These are phyloP conservation scores for Sinonovacula constricta DNA, from an alignment of 1,140 invertebrate species.

Conservation along the genomic window DNA sequence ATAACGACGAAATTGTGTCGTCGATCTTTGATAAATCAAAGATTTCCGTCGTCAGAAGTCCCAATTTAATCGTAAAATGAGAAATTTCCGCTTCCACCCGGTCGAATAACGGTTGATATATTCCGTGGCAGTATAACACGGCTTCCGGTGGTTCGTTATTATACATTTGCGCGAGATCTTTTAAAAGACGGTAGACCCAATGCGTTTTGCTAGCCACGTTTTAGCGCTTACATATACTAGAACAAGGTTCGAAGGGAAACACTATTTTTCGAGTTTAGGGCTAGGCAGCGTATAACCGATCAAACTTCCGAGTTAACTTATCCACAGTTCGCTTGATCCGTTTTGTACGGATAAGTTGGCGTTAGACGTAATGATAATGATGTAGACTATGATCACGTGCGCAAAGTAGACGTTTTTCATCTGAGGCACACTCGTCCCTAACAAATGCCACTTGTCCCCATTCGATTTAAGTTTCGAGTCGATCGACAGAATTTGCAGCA, in stretches of 20 bases:
- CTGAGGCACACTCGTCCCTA: constrained; percentile 1
- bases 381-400: constrained; percentile 12
- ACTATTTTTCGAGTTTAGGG: constrained; percentile 2
- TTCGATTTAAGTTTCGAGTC: not conserved
- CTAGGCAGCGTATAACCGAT: constrained; percentile 3
- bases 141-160: not conserved
- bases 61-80: not conserved
- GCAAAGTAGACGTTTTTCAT: constrained; percentile 6
- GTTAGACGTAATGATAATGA: constrained; percentile 15
- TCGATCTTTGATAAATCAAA: not conserved
- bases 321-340: constrained; percentile 11
- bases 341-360: constrained; percentile 7
- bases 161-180: not conserved
- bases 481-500: not conserved
- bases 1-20: not conserved
- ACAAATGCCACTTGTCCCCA: not conserved
- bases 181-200: not conserved
- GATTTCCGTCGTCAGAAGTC: not conserved
- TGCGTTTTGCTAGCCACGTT: constrained; percentile 1
- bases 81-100: not conserved
- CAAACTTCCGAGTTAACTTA: not conserved
- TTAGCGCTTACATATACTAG: constrained; percentile 8
- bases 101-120: constrained; percentile 12
- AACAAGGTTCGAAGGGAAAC: constrained; percentile 17
- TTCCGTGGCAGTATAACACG: constrained; percentile 15